phyloP scores from a whole-genome alignment of 2,797 vertebrate genomes.

The Enteromius paludinosus region DNA sequence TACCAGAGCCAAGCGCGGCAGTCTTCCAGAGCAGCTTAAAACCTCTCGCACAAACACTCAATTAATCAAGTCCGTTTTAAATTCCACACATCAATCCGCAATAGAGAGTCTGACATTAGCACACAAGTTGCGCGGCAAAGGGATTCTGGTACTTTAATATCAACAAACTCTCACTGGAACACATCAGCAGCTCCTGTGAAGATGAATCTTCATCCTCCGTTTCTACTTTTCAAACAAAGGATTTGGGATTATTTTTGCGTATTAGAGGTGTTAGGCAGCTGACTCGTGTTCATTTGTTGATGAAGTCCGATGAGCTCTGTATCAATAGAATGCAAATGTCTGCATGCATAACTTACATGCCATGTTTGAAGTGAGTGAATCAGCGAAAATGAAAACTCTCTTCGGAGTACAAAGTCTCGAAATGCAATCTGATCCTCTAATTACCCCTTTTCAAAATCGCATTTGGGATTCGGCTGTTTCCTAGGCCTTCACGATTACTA shows the following conservation, averaged over 20 bases:
- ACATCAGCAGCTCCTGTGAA: slow-evolving; percentile 8
- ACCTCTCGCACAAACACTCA: slow-evolving; percentile 44
- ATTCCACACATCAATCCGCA: slow-evolving; percentile 35
- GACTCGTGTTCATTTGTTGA: neutral
- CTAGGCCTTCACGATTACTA: slow-evolving; percentile 40
- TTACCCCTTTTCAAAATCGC: slow-evolving; percentile 66
- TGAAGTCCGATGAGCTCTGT: slow-evolving; percentile 64
- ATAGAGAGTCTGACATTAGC: slow-evolving; percentile 41
- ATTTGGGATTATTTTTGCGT: slow-evolving; percentile 1
- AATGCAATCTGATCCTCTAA: slow-evolving; percentile 75
- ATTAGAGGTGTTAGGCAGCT: slow-evolving; percentile 52
- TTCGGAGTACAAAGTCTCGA: slow-evolving; percentile 69
- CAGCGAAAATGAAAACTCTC: slow-evolving; percentile 70
- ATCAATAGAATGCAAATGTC: slow-evolving; percentile 59
- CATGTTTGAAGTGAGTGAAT: slow-evolving; percentile 60
- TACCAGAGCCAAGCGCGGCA: slow-evolving; percentile 17
- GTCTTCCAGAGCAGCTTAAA: slow-evolving; percentile 31
- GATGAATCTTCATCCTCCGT: neutral
- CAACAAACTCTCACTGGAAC: neutral
- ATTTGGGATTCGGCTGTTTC: slow-evolving; percentile 28
- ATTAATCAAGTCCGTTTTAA: slow-evolving; percentile 54
- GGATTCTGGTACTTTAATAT: slow-evolving; percentile 19
- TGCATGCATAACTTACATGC: slow-evolving; percentile 59
- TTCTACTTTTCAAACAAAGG: neutral
- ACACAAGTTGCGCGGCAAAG: neutral